A percentile compares a stretch with the other conserved stretches of the same genome.
Conservation (phyloP, 2,113 vertebrate species). For the Benitochromis conjunctus region DNA sequence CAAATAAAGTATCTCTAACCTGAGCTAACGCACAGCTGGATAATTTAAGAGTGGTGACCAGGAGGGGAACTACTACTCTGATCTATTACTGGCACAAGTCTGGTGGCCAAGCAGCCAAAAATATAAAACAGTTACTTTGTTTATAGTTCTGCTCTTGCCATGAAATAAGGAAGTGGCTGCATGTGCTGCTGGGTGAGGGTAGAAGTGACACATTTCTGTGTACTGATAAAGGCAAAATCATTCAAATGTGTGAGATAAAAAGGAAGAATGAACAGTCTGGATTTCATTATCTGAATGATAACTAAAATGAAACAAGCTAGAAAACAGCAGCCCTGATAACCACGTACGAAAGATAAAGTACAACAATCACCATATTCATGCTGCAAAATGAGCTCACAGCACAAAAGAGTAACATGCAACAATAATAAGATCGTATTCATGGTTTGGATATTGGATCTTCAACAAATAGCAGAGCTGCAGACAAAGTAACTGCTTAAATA, state of each 20-base stretch:
- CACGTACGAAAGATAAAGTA: not conserved
- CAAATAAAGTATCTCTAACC: slow-evolving; percentile 3
- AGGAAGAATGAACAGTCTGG: not conserved
- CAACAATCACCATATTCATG: not conserved
- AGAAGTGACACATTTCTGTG: not conserved
- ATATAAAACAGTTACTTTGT: not conserved
- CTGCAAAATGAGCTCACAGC: not conserved
- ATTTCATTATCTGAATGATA: not conserved
- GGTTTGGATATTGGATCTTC: not conserved
- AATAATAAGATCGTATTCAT: not conserved
- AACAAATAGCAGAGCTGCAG: not conserved
- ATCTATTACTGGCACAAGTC: not conserved
- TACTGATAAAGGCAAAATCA: rapidly evolving
- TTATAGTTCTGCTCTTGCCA: not conserved
- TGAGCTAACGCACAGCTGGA: not conserved
- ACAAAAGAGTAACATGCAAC: not conserved
- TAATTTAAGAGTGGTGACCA: not conserved
- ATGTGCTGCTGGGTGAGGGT: not conserved
- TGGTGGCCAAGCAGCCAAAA: not conserved
- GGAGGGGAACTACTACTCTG: not conserved
- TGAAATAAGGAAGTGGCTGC: not conserved
- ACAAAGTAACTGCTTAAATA: not conserved
- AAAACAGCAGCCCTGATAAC: not conserved
- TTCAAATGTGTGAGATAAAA: not conserved
- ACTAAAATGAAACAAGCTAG: not conserved